Percentiles rank a stretch among this genome's conserved stretches.
Conservation (phyloP, 1,140 invertebrate genomes). For the Drosophila erecta region DNA sequence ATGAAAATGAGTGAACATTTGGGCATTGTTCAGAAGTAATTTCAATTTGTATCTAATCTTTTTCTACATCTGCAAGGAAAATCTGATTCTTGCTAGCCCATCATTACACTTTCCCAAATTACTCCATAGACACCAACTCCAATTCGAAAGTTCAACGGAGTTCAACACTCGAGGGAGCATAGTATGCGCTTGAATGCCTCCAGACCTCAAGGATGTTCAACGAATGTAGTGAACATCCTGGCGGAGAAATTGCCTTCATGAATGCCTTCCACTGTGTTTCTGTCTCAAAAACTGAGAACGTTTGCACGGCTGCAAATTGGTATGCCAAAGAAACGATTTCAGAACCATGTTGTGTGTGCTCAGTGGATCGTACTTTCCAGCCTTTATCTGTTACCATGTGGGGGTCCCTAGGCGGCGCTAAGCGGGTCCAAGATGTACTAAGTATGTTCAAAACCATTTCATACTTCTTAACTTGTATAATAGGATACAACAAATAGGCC, state of each 20-base stretch:
- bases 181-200: not conserved
- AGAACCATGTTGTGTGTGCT: not conserved
- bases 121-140: not conserved
- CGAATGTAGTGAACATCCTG: not conserved
- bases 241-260: not conserved
- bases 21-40: no score
- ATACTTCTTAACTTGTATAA: no score
- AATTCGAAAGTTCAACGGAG: not conserved
- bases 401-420: not conserved
- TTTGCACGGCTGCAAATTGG: slow-evolving; percentile 25
- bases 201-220: not conserved
- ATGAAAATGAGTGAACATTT: no score
- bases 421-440: not conserved
- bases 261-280: no score
- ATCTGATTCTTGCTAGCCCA: no score
- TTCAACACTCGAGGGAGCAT: not conserved
- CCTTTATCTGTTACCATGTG: slow-evolving; percentile 2
- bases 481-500: no score
- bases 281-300: not conserved
- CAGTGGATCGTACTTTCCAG: not conserved
- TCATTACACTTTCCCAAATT: not conserved
- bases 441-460: no score
- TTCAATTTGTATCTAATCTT: no score
- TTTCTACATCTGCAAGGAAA: no score
- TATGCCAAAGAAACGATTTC: slow-evolving; percentile 30